Percentiles rank a stretch among this genome's conserved stretches.
Evolutionary conservation across 2,113 vertebrate species (phyloP).

Genomic region (Gulo gulo): DNA sequence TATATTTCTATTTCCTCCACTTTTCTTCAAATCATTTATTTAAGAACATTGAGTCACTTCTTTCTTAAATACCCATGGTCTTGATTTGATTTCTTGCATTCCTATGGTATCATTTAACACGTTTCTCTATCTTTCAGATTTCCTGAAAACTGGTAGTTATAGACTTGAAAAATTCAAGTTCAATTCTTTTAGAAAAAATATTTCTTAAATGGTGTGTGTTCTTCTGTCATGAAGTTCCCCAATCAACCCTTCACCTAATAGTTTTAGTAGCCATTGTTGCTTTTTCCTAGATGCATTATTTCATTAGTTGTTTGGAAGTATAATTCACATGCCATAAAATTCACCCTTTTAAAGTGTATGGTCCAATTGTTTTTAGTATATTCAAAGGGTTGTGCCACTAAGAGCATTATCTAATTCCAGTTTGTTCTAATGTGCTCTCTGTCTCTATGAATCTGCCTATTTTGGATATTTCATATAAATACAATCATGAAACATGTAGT

Average conservation of each 20-base stretch:
- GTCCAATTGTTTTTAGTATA: neutral
- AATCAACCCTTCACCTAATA: neutral
- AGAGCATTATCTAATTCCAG: neutral
- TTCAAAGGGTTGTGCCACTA: neutral
- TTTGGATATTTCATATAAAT: neutral
- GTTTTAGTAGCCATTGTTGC: neutral
- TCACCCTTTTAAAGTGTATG: neutral
- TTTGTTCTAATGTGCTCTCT: neutral
- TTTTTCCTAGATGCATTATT: neutral
- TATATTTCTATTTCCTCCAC: neutral
- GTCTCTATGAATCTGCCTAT: neutral
- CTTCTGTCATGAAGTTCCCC: neutral
- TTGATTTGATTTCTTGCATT: neutral
- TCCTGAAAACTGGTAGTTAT: neutral
- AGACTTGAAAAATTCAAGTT: neutral
- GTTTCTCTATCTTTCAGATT: neutral
- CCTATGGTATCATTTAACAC: neutral
- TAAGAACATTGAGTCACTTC: neutral
- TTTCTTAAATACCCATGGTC: neutral
- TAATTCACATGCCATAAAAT: neutral
- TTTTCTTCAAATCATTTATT: neutral
- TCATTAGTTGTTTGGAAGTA: neutral
- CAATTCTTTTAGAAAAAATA: neutral
- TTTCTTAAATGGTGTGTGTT: neutral
- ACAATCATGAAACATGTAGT: neutral